Evolutionary conservation across 2,888 invertebrate species (phyloP).

Genomic region (Drosophila formosana): DNA sequence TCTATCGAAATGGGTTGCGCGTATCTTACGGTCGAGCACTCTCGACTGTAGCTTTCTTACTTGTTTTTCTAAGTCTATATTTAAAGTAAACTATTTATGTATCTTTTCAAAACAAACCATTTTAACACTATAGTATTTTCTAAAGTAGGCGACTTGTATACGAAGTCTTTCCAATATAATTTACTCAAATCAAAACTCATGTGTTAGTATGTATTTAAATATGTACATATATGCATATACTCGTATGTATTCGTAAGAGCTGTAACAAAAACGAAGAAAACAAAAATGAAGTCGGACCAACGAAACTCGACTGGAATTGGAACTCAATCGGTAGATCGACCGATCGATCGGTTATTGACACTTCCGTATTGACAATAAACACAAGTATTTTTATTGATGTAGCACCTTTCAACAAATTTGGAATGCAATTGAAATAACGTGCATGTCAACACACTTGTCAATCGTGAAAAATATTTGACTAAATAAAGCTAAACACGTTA

Average conservation of each 20-base stretch:
- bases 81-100: no score
- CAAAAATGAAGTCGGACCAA: conserved; percentile 24
- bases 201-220: neutral
- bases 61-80: no score
- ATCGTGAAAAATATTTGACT: no score
- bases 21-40: no score
- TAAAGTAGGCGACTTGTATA: neutral
- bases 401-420: conserved; percentile 8
- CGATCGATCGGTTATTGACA: conserved; percentile 64
- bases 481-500: conserved; percentile 4
- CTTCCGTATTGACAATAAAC: conserved; percentile 34
- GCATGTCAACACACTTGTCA: neutral
- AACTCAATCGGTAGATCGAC: conserved; percentile 39
- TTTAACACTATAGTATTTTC: neutral
- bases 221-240: neutral
- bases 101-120: no score
- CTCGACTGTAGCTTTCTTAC: no score
- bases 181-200: neutral
- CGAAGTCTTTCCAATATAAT: neutral
- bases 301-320: conserved; percentile 51
- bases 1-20: no score
- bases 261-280: conserved; percentile 2
- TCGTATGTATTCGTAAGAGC: neutral
- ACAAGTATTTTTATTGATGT: conserved; percentile 2
- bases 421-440: conserved; percentile 4